Base-by-base conservation (phyloP, 2,113 vertebrate species). In the Saccopteryx leptura region DNA sequence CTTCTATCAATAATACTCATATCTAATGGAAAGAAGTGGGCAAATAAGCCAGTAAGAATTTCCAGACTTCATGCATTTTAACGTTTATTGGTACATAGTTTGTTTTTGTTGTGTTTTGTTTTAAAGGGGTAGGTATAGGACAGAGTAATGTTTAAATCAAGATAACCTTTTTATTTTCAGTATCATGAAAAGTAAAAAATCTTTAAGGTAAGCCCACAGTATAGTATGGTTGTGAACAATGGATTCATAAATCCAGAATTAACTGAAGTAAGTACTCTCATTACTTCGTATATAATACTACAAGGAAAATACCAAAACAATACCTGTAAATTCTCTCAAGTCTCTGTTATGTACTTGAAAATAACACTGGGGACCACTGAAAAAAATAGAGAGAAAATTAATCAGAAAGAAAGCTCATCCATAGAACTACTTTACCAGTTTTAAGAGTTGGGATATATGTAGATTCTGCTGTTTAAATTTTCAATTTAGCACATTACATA, bases 331-430 rank as follows among this genome's bases (percentile, higher is more conserved):
- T 95, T 31, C 56, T 78, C 52, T 26, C 19, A 46, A 39, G 23
- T 17, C 50, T 91, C 58, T 33, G 26, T 91, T 89, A 92, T 50
- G 17, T 52, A 74, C 58, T 93, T 58, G 71, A 92, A 94, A 96
- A 88, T 58, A 50, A 54, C 23, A 33, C 4, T 10, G 23, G n/a
- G 74, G 31, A 68, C 28, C 12, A 48, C 9, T 23, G 54, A 87
- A 52, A 48, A 89, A 87, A 88, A 69, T 18, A 54, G 87, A 89
- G n/a, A 91, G 68, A 82, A 21, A 81, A 74, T 89, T 63, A 72
- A 79, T 93, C 54, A 82, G 56, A 82, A 72, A 78, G 4, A 46
- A 94, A 18, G 5, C 19, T 89, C 33, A 18, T 0, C 4, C 52
- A 39, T 69, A 18, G 39, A 94, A 39, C 33, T 58, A 23, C 39